These are phyloP conservation scores for Nilaparvata lugens DNA, from an alignment of 1,140 invertebrate genomes.

Conservation along the genomic window DNA sequence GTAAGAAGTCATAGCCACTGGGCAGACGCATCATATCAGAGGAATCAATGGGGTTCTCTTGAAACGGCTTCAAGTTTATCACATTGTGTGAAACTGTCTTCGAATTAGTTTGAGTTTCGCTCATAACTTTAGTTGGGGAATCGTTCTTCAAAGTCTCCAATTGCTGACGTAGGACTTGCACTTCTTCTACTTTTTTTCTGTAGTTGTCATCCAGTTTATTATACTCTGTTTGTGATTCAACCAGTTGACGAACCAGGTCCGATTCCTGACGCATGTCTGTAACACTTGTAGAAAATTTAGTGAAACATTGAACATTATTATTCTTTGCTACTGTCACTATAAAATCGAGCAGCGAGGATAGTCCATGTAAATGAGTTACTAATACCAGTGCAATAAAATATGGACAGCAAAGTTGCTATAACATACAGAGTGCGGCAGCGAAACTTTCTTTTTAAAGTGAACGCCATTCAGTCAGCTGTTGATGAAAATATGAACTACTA, in stretches of 20 bases:
- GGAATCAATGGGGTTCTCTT: background rate
- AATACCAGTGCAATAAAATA: no score
- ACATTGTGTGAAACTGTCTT: slow-evolving; percentile 24
- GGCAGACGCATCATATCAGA: slow-evolving; percentile 47
- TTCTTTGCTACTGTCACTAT: no score
- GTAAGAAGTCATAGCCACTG: slow-evolving; percentile 76
- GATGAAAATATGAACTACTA: no score
- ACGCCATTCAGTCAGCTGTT: no score
- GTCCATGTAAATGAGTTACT: no score
- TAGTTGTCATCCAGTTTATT: slow-evolving; percentile 64
- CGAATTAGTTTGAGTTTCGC: slow-evolving; percentile 15
- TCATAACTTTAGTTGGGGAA: background rate
- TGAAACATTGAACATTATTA: no score
- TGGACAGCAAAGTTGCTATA: no score
- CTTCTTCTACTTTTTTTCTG: slow-evolving; percentile 55
- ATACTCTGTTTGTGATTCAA: slow-evolving; percentile 57
- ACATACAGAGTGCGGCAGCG: no score
- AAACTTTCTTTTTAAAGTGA: no score
- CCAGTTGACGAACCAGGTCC: slow-evolving; percentile 52
- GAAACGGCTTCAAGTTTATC: slow-evolving; percentile 34
- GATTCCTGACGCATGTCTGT: slow-evolving; percentile 51
- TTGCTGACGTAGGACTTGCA: slow-evolving; percentile 51
- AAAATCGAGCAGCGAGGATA: no score
- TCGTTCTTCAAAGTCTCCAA: slow-evolving; percentile 36
- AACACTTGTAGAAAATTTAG: no score